Evolutionary conservation across 1,140 invertebrate species (phyloP).

Genomic region (Bombus impatiens): DNA sequence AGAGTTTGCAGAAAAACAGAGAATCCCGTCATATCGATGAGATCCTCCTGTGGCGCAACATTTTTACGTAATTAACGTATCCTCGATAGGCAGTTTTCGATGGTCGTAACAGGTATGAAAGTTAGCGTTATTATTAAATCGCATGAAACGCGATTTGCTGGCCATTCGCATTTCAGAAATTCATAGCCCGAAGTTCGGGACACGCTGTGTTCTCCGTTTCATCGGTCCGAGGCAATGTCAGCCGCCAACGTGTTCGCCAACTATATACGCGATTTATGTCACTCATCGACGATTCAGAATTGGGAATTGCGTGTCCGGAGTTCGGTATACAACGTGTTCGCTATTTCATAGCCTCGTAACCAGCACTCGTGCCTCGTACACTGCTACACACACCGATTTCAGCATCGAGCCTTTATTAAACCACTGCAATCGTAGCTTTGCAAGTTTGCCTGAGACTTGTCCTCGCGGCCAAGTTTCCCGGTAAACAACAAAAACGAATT

Average conservation of each 20-base stretch:
- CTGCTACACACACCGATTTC: neutral
- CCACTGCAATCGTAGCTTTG: neutral
- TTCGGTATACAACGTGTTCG: neutral
- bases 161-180: neutral
- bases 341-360: constrained; percentile 10
- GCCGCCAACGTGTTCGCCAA: neutral
- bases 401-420: constrained; percentile 4
- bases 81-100: neutral
- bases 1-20: no score
- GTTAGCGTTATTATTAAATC: neutral
- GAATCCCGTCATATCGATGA: no score
- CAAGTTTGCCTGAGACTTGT: constrained; percentile 8
- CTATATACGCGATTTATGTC: neutral
- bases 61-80: no score
- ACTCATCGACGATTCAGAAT: constrained; percentile 6
- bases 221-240: neutral
- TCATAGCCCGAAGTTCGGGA: neutral
- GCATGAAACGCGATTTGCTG: neutral
- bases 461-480: constrained; percentile 1
- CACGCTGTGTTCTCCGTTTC: neutral
- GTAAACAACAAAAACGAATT: constrained; percentile 26
- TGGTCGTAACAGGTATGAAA: neutral
- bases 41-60: no score
- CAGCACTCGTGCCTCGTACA: neutral
- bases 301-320: neutral